These are phyloP conservation scores for Gymnodraco acuticeps DNA, from an alignment of 2,797 vertebrate species.

Conservation along the genomic window DNA sequence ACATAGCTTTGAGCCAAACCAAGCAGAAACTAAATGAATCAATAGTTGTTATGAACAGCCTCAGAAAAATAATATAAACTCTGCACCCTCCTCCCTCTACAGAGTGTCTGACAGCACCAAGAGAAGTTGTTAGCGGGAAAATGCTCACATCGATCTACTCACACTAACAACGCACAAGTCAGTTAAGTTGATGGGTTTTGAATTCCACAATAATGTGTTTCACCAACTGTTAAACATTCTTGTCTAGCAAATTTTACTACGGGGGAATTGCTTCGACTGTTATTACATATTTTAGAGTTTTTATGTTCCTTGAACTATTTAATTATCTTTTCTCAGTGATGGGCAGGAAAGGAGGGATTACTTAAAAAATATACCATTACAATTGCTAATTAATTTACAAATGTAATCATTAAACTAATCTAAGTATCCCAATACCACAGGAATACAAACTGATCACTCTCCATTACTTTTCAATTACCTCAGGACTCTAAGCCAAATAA, in stretches of 20 bases:
- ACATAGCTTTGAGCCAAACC: constrained; percentile 7
- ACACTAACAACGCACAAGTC: constrained; percentile 19
- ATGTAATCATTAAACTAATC: no score
- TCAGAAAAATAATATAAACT: not conserved
- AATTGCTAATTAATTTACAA: no score
- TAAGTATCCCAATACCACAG: no score
- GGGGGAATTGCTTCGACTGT: not conserved
- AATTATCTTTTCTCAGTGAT: constrained; percentile 8
- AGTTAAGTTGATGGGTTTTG: not conserved
- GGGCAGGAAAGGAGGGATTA: no score
- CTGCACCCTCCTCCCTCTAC: not conserved
- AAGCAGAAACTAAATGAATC: constrained; percentile 17
- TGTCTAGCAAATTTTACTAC: constrained; percentile 2
- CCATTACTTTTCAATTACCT: no score
- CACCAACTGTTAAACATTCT: constrained; percentile 10
- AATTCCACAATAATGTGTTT: not conserved
- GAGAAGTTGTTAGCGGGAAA: not conserved
- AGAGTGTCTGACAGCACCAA: constrained; percentile 4
- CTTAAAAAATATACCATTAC: no score
- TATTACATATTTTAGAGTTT: constrained; percentile 23
- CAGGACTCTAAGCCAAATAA: no score
- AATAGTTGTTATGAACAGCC: not conserved
- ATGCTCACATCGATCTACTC: constrained; percentile 19
- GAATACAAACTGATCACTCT: no score
- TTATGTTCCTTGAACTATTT: constrained; percentile 4